phyloP scores from a whole-genome alignment of 92 coral and sea anemone species.

The Paramuricea clavata region DNA sequence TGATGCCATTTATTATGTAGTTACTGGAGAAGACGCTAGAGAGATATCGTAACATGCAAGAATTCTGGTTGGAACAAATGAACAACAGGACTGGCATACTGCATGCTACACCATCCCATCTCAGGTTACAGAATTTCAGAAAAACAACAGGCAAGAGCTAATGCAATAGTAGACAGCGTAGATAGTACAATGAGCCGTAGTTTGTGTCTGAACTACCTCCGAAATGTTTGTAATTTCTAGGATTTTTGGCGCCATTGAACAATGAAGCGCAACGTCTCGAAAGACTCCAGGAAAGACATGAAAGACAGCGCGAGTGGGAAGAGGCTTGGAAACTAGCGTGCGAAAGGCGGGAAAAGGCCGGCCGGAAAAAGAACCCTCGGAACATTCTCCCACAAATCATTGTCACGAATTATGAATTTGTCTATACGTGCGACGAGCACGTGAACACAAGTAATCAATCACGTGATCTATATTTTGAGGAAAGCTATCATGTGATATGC shows the following conservation, averaged over 20 bases:
- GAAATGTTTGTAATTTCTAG: background rate
- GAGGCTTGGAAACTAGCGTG: constrained; percentile 24
- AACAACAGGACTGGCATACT: constrained; percentile 52
- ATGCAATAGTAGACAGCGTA: no score
- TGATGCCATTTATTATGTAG: constrained; percentile 60
- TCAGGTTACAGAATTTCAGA: constrained; percentile 76
- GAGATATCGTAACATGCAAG: constrained; percentile 77
- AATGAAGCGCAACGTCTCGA: constrained; percentile 10
- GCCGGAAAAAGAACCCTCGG: constrained; percentile 8
- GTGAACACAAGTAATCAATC: background rate
- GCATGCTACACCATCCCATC: constrained; percentile 66
- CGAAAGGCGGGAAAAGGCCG: constrained; percentile 12
- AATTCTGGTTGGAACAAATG: constrained; percentile 75
- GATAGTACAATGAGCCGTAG: background rate
- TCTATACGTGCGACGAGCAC: constrained; percentile 10
- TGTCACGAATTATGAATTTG: constrained; percentile 29
- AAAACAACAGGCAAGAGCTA: constrained; percentile 70
- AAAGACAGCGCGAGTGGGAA: constrained; percentile 35
- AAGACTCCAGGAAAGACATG: constrained; percentile 37
- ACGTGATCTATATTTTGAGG: background rate
- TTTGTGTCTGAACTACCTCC: background rate
- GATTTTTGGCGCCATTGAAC: constrained; percentile 10
- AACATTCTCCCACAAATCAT: constrained; percentile 12
- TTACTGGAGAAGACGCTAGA: constrained; percentile 75
- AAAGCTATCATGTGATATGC: constrained; percentile 19